Evolutionary conservation across 1,140 invertebrate species (phyloP).

Genomic region (Nephila pilipes): DNA sequence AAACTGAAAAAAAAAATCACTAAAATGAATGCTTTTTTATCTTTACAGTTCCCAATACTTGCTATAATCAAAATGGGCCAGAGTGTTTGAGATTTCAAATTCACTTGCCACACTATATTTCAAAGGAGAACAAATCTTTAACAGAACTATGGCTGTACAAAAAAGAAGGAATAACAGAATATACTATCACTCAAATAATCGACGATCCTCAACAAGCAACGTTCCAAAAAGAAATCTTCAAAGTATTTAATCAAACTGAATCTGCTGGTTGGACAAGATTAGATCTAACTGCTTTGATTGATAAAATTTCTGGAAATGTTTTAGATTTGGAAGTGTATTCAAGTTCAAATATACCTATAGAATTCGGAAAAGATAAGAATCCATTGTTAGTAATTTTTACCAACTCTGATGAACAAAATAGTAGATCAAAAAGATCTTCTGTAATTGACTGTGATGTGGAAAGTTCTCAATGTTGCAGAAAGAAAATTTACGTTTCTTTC

Average conservation of each 20-base stretch:
- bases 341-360: slow-evolving; percentile 12
- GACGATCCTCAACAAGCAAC: neutral
- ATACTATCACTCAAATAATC: neutral
- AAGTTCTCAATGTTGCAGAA: slow-evolving; percentile 86
- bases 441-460: slow-evolving; percentile 74
- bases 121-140: neutral
- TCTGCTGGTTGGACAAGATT: slow-evolving; percentile 47
- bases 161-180: slow-evolving; percentile 15
- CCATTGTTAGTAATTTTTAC: neutral
- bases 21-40: neutral
- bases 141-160: slow-evolving; percentile 56
- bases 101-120: neutral
- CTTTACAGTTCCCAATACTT: slow-evolving; percentile 54
- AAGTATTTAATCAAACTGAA: neutral
- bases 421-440: slow-evolving; percentile 56
- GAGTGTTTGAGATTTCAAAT: slow-evolving; percentile 45
- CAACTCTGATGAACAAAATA: neutral
- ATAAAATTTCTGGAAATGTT: neutral
- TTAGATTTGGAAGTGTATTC: slow-evolving; percentile 36
- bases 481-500: slow-evolving; percentile 96
- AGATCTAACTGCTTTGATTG: neutral
- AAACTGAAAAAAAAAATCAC: too few species aligned
- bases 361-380: slow-evolving; percentile 34
- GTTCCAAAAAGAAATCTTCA: neutral
- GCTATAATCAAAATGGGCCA: slow-evolving; percentile 19